Evolutionary conservation across 2,888 invertebrate species (phyloP), one percentile per base, ranked within the genome.

Genomic region (Smittia sp.): DNA sequence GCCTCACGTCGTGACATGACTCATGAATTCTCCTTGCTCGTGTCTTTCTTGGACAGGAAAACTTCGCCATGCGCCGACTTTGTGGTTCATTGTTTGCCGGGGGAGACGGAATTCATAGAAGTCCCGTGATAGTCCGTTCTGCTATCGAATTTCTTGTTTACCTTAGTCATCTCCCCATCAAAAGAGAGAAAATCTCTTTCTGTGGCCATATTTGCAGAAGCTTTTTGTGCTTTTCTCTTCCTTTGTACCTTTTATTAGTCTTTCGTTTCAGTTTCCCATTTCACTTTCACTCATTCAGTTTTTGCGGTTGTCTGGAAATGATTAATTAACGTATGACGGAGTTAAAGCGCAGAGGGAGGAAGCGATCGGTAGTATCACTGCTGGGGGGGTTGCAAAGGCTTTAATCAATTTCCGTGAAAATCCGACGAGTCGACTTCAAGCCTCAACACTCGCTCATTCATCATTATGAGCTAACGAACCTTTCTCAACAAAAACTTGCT

Each of bases 161-260:
- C 68, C 68, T 67, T 69, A 69, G 39, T 69, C 68, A 69, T 52
- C 15, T 52, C 22, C 39, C 25, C 52, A 52, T 67, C 24, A 46
- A 46, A 46, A 22, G 58, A 58, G 46, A 46, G n/a, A 15, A 32
- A 46, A 46, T 46, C 58, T 24, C 24, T 58, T 22, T 58, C 20
- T 58, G 39, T 39, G 39, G 7, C 39, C 39, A 20, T 58, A 11
- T 58, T 58, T 15, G 24, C 13, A 46, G 52, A 32, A 46, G 52
- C 52, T 58, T 58, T 58, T 58, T 58, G 58, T 58, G 58, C 58
- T 22, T 22, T 58, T 52, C 15, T n/a, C 52, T 22, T 58, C 22
- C 58, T 58, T 46, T 22, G 58, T 3, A 58, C 22, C 58, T 58
- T 52, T 52, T 52, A n/a, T 38, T 6, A 6, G 52, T 52, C 52